A percentile compares a stretch with the other conserved stretches of the same genome.
Evolutionary conservation across 2,888 invertebrate genomes (phyloP).

Genomic region (Athalia circularis): DNA sequence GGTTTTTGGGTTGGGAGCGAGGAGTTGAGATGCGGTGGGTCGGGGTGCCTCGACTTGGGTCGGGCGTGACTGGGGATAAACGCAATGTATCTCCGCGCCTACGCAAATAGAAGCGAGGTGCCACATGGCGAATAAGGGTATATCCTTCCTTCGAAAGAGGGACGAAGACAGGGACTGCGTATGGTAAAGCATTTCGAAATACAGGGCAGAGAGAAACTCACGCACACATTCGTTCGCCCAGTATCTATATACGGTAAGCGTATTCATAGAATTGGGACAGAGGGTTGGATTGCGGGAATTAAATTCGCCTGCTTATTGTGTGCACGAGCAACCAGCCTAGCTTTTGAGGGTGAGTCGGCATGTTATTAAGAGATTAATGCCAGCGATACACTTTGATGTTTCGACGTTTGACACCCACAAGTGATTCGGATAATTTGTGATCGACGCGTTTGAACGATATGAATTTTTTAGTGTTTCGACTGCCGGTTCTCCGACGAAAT

Average conservation of each 20-base stretch:
- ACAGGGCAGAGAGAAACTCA: conserved; percentile 12
- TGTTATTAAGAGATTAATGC: conserved; percentile 57
- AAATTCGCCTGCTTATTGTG: conserved; percentile 66
- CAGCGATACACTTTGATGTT: conserved; percentile 41
- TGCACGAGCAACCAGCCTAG: conserved; percentile 52
- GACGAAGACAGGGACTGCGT: conserved; percentile 23
- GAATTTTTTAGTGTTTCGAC: too few relatives aligned
- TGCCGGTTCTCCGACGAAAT: too few relatives aligned
- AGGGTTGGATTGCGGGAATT: conserved; percentile 61
- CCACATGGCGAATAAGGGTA: conserved; percentile 58
- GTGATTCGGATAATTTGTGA: neutral
- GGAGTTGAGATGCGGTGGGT: conserved; percentile 4
- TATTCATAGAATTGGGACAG: conserved; percentile 63
- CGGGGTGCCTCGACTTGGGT: conserved; percentile 36
- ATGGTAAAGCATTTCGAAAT: conserved; percentile 20
- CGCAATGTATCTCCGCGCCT: conserved; percentile 45
- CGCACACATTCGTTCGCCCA: conserved; percentile 42
- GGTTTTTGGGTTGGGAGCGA: conserved; percentile 3
- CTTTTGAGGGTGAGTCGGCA: conserved; percentile 51
- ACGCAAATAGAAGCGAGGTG: conserved; percentile 62
- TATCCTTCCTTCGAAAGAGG: conserved; percentile 52
- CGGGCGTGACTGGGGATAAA: conserved; percentile 44
- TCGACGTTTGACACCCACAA: conserved; percentile 30
- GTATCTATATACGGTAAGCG: conserved; percentile 53
- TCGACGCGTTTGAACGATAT: neutral